These are phyloP conservation scores for Semicossyphus pulcher DNA, from an alignment of 2,113 vertebrate genomes.

Conservation along the genomic window DNA sequence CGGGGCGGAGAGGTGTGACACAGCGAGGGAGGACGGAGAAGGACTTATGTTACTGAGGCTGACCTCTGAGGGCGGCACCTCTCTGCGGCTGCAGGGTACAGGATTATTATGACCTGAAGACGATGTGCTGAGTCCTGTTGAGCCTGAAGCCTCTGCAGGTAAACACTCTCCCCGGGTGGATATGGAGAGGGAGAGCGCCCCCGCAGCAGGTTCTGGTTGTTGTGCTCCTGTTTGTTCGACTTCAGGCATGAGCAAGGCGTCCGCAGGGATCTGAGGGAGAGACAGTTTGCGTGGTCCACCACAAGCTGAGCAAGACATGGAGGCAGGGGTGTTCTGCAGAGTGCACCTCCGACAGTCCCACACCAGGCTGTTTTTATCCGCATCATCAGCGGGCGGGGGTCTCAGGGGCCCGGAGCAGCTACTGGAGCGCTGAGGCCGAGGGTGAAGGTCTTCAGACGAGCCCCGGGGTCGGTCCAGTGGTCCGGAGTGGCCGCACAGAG, in stretches of 20 bases:
- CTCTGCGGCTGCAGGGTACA: constrained; percentile 87
- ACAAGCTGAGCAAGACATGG: constrained; percentile 89
- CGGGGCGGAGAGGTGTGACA: constrained; percentile 16
- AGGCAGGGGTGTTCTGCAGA: constrained; percentile 86
- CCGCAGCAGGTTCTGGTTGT: background rate
- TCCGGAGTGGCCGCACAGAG: constrained; percentile 79
- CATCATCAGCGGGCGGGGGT: background rate
- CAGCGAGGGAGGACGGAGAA: background rate
- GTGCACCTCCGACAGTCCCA: constrained; percentile 92
- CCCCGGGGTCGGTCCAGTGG: constrained; percentile 28
- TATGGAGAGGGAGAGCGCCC: constrained; percentile 24
- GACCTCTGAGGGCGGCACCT: constrained; percentile 82
- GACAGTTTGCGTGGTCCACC: constrained; percentile 91
- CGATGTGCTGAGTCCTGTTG: rapidly evolving
- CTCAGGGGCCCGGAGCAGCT: constrained; percentile 78
- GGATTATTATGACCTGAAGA: constrained; percentile 83
- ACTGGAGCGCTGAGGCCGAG: constrained; percentile 58
- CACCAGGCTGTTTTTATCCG: constrained; percentile 22
- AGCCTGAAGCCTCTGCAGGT: constrained; percentile 25
- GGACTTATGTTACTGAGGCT: background rate
- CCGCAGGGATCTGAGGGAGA: constrained; percentile 89
- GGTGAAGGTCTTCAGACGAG: background rate
- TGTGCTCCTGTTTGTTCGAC: background rate
- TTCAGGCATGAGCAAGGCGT: constrained; percentile 83
- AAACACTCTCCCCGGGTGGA: constrained; percentile 33